Percentiles rank a stretch among this genome's conserved stretches.
Evolutionary conservation across 2,888 invertebrate species (phyloP).

Genomic region (Gymnosoma rotundatum): DNA sequence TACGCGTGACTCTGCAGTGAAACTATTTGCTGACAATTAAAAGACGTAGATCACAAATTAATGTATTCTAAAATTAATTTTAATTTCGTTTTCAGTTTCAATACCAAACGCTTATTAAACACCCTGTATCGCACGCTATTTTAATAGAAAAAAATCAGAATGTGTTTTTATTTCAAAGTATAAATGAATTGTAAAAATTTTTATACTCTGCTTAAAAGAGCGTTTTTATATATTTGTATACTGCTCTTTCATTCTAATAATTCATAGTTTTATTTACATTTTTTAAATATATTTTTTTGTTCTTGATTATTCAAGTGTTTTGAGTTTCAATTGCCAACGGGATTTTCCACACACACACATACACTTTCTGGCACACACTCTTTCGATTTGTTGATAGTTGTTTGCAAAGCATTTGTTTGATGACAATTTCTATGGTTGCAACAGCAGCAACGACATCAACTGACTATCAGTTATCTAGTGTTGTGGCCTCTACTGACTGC

Average conservation of each 20-base stretch:
- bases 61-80: too few species aligned
- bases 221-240: too few species aligned
- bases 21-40: too few species aligned
- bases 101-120: too few species aligned
- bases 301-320: constrained; percentile 33
- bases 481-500: constrained; percentile 42
- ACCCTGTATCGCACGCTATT: neutral
- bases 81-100: too few species aligned
- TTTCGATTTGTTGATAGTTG: constrained; percentile 52
- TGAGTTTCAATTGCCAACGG: constrained; percentile 48
- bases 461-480: neutral
- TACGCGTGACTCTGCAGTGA: too few species aligned
- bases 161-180: constrained; percentile 6
- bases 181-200: constrained; percentile 17
- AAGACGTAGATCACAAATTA: too few species aligned
- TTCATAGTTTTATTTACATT: constrained; percentile 23
- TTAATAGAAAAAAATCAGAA: constrained; percentile 10
- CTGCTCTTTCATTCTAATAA: neutral
- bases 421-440: constrained; percentile 56
- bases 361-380: neutral
- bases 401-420: constrained; percentile 56
- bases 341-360: constrained; percentile 12
- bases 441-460: constrained; percentile 28
- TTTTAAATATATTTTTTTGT: neutral
- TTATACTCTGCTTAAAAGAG: neutral